phyloP scores from a whole-genome alignment of 2,888 invertebrate species.

The Nudaria mundana region DNA sequence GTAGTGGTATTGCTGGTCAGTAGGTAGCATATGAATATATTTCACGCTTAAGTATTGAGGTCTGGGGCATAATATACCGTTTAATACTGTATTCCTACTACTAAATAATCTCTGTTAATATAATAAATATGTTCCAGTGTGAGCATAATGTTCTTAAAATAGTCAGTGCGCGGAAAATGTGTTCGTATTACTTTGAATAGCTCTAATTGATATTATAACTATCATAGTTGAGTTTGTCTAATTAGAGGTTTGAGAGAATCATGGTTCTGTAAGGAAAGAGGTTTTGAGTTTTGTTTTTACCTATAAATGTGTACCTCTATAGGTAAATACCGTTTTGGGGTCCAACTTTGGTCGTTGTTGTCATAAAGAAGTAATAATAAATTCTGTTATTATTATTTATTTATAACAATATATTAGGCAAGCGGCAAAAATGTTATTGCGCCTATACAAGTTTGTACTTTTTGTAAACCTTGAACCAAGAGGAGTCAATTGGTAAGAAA shows the following conservation, averaged over 20 bases:
- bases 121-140: conserved; percentile 26
- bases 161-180: conserved; percentile 14
- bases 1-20: conserved; percentile 20
- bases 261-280: neutral
- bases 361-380: no score
- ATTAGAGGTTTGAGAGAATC: conserved; percentile 3
- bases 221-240: conserved; percentile 2
- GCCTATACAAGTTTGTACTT: no score
- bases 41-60: conserved; percentile 44
- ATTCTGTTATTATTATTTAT: no score
- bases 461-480: no score
- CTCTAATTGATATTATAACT: conserved; percentile 4
- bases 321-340: no score
- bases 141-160: conserved; percentile 15
- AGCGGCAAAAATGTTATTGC: no score
- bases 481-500: no score
- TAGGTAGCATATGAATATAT: conserved; percentile 40
- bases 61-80: conserved; percentile 42
- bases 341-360: no score
- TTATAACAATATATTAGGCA: no score
- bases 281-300: neutral
- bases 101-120: conserved; percentile 33
- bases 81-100: conserved; percentile 45
- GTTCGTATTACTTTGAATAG: conserved; percentile 1
- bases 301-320: neutral